Percentiles rank a stretch among this genome's conserved stretches.
phyloP scores from a whole-genome alignment of 1,140 invertebrate species.

The Drosophila elegans region DNA sequence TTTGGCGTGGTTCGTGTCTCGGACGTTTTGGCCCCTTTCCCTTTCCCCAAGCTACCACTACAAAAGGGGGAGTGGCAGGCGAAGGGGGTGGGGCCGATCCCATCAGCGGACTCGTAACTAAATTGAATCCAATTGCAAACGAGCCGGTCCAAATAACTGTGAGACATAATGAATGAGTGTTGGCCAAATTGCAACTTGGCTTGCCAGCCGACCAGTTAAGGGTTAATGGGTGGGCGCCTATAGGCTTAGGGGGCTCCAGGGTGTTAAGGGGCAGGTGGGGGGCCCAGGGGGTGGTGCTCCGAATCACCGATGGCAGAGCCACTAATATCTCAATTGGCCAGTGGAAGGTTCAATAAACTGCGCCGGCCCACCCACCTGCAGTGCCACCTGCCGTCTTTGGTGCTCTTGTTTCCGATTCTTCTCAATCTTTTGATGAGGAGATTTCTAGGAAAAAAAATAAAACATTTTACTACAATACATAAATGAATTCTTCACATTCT shows the following conservation, averaged over 20 bases:
- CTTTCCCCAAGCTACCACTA: background rate
- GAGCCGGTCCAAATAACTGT: constrained; percentile 33
- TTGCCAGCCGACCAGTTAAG: constrained; percentile 6
- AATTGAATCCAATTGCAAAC: constrained; percentile 79
- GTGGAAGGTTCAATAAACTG: constrained; percentile 55
- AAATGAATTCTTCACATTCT: no score
- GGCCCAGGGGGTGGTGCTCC: constrained; percentile 1
- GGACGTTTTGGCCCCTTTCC: constrained; percentile 73
- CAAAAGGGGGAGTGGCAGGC: background rate
- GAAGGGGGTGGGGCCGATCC: constrained; percentile 28
- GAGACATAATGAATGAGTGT: constrained; percentile 85
- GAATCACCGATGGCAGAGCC: constrained; percentile 1
- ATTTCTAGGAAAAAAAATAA: no score
- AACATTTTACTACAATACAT: no score
- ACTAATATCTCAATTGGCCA: constrained; percentile 77
- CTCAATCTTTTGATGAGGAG: background rate
- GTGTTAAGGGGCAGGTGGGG: no score
- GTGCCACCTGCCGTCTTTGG: background rate
- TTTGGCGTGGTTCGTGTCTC: constrained; percentile 79
- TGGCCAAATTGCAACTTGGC: constrained; percentile 81
- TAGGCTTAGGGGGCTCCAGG: background rate
- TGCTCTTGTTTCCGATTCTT: no score
- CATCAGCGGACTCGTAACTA: constrained; percentile 66
- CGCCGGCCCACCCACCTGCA: constrained; percentile 63
- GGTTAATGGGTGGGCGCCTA: constrained; percentile 2